These are phyloP conservation scores for Drosophila equinoxialis DNA, from an alignment of 1,140 invertebrate genomes.

Conservation along the genomic window DNA sequence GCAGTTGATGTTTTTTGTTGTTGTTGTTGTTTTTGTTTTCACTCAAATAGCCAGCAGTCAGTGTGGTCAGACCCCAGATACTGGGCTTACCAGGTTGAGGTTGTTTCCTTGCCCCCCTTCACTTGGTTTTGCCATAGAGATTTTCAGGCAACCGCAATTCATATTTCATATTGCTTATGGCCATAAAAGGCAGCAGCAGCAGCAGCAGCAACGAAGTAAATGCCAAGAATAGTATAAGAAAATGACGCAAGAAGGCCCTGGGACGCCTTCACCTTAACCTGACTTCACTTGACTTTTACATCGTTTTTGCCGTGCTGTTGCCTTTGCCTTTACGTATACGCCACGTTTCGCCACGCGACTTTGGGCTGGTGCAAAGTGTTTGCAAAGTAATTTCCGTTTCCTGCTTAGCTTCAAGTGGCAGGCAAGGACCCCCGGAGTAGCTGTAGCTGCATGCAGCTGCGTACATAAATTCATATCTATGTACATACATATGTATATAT, in stretches of 20 bases:
- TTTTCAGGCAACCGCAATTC: slow-evolving; percentile 77
- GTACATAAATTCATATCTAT: slow-evolving; percentile 4
- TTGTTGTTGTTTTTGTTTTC: slow-evolving; percentile 64
- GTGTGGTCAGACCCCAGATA: slow-evolving; percentile 3
- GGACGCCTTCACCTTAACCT: slow-evolving; percentile 38
- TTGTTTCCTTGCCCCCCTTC: background rate
- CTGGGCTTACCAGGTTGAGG: background rate
- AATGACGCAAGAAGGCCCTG: slow-evolving; percentile 61
- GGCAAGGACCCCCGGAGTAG: slow-evolving; percentile 35
- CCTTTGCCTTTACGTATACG: slow-evolving; percentile 41
- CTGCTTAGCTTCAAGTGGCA: slow-evolving; percentile 73
- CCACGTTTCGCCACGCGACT: slow-evolving; percentile 50
- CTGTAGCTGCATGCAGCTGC: slow-evolving; percentile 14
- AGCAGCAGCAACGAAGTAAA: slow-evolving; percentile 34
- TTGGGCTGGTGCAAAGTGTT: slow-evolving; percentile 70
- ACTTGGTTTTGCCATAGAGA: slow-evolving; percentile 47
- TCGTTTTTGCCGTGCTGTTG: slow-evolving; percentile 7
- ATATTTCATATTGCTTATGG: slow-evolving; percentile 76
- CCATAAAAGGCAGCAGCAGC: slow-evolving; percentile 57
- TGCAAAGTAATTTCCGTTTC: slow-evolving; percentile 81
- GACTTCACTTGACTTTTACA: slow-evolving; percentile 66
- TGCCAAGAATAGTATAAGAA: slow-evolving; percentile 64
- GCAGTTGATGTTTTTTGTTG: slow-evolving; percentile 75
- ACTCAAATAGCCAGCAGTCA: slow-evolving; percentile 48
- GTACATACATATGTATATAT: background rate